phyloP scores from a whole-genome alignment of 2,113 vertebrate species.

The Prolemur simus region DNA sequence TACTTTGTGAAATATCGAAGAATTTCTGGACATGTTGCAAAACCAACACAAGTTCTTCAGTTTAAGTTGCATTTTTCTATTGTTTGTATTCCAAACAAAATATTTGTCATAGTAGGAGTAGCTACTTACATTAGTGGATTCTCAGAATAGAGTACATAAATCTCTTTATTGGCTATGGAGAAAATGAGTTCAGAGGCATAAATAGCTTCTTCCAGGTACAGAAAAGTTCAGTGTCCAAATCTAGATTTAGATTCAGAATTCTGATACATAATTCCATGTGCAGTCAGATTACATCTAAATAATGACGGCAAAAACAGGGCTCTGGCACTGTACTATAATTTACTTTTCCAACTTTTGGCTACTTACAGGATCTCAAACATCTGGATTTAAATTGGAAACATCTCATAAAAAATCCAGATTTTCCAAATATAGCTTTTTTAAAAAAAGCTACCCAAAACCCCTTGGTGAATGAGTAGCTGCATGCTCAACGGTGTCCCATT shows the following conservation, averaged over 20 bases:
- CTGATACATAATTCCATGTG: constrained; percentile 7
- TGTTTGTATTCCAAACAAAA: constrained; percentile 46
- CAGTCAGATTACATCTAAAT: constrained; percentile 25
- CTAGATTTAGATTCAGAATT: constrained; percentile 39
- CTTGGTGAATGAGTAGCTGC: neutral
- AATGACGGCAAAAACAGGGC: constrained; percentile 33
- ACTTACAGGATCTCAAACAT: constrained; percentile 62
- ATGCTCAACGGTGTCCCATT: neutral
- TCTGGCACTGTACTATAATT: neutral
- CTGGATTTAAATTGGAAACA: constrained; percentile 65
- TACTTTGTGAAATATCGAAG: neutral
- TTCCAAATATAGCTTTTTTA: constrained; percentile 46
- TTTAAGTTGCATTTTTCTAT: neutral
- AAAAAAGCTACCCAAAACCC: neutral
- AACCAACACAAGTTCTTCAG: constrained; percentile 4
- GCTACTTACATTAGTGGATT: constrained; percentile 22
- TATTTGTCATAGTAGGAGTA: neutral
- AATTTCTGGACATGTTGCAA: neutral
- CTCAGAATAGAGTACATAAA: neutral
- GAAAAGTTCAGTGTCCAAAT: constrained; percentile 39
- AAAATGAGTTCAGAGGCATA: constrained; percentile 35
- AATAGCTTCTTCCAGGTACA: constrained; percentile 14
- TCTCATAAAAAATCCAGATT: constrained; percentile 58
- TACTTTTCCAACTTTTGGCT: constrained; percentile 61
- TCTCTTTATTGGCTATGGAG: constrained; percentile 12